Evolutionary conservation across 2,888 invertebrate species (phyloP), one percentile per base, ranked within the genome.

Genomic region (Ophion obscuratus): DNA sequence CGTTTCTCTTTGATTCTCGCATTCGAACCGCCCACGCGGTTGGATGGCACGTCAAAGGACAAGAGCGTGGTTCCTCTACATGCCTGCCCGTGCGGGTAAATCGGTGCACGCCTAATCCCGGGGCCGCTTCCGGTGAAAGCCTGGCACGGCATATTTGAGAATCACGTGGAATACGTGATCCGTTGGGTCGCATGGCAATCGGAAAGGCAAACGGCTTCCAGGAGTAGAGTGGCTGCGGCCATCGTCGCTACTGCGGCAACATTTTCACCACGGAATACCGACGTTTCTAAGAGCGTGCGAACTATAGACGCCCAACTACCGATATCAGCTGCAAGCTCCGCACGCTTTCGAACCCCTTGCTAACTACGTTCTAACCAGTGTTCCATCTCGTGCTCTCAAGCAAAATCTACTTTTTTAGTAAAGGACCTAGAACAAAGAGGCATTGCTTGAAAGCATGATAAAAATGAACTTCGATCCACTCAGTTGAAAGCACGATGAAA

Each of bases 131-230:
- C 20, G 44, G 59, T 47, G 75, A 53, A 31, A 75, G 61, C 53
- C 66, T 59, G 36, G 73, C 20, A 20, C 27, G 36, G 36, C n/a
- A 31, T 66, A 80, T 80, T 80, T 64, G 70, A 78, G 40, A 76
- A 73, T 73, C 71, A 81, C 66, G 86, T 84, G 81, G 70, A 86
- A 81, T 86, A 84, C 86, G 81, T 84, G 86, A 81, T 64, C 81
- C 81, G 64, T 75, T 53, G 81, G 68, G 64, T 74, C 44, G 77
- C 62, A 64, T 57, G 36, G 67, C 36, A 81, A 81, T 70, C 36
- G 74, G 70, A 78, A 74, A 66, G 81, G 70, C 67, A 75, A 78
- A 81, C 81, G 78, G 73, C 64, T 53, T 24, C 24, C 17, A 17
- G 36, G 31, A 20, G 31, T 20, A 24, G 62, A 73, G 79, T 77